Evolutionary conservation across 2,113 vertebrate species (phyloP).

Genomic region (Rhinichthys klamathensis): DNA sequence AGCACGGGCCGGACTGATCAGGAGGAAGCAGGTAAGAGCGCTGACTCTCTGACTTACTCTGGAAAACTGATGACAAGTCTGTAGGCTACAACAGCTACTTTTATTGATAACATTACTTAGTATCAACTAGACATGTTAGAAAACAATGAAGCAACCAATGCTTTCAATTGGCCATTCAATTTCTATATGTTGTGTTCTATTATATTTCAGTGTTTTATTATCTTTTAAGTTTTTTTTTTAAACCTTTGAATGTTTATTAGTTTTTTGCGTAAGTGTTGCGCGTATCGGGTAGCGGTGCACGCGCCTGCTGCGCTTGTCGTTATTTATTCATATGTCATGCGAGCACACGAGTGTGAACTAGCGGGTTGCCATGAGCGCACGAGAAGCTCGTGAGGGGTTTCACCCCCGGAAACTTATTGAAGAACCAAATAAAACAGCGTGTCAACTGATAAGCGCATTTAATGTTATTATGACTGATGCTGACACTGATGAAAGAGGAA

Average conservation of each 20-base stretch:
- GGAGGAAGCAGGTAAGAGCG: constrained; percentile 68
- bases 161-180: neutral
- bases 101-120: neutral
- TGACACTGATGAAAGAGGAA: neutral
- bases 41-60: neutral
- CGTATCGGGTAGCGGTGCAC: constrained; percentile 65
- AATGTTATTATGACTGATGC: constrained; percentile 10
- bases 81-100: neutral
- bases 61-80: neutral
- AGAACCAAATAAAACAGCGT: constrained; percentile 7
- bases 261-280: constrained; percentile 61
- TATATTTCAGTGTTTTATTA: neutral
- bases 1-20: constrained; percentile 45
- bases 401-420: constrained; percentile 1
- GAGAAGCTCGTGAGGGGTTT: constrained; percentile 34
- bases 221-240: neutral
- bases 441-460: constrained; percentile 7
- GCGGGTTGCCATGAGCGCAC: neutral
- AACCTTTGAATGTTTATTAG: neutral
- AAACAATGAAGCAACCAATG: neutral
- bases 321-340: constrained; percentile 77
- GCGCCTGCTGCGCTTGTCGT: constrained; percentile 49
- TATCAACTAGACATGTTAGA: neutral
- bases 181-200: neutral
- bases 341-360: constrained; percentile 61